Conservation (phyloP, 2,113 vertebrate genomes). For the Austrofundulus limnaeus region DNA sequence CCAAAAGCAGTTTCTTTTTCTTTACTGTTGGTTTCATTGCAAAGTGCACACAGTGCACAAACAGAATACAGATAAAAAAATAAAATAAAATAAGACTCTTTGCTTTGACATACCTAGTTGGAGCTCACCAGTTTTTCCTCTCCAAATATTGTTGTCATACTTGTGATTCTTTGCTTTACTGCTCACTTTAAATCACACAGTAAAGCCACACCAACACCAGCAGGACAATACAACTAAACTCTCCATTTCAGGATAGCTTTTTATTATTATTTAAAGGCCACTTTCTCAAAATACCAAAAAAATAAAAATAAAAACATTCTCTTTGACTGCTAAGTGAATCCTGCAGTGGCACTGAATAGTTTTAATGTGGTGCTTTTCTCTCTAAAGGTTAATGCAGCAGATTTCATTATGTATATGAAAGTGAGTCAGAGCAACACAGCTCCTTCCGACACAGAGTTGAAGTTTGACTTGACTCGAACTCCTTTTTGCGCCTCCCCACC, state of each 20-base stretch:
- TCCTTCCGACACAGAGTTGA: conserved; percentile 46
- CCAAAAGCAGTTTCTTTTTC: conserved; percentile 31
- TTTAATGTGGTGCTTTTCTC: conserved; percentile 38
- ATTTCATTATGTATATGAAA: conserved; percentile 63
- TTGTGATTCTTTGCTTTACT: conserved; percentile 38
- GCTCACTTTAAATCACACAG: conserved; percentile 41
- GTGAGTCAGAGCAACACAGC: conserved; percentile 28
- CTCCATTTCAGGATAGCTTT: conserved; percentile 40
- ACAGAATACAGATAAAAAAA: conserved; percentile 7
- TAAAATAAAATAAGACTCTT: conserved; percentile 23
- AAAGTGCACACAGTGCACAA: conserved; percentile 16
- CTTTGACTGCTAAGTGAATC: conserved; percentile 47
- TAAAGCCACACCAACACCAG: conserved; percentile 24
- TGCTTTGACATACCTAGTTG: conserved; percentile 20
- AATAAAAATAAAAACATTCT: conserved; percentile 28
- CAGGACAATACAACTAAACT: conserved; percentile 21
- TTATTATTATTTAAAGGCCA: conserved; percentile 26
- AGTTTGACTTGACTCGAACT: conserved; percentile 40
- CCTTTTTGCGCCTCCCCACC: background rate
- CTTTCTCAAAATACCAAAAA: conserved; percentile 26
- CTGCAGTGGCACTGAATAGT: conserved; percentile 41
- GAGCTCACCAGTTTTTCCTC: conserved; percentile 4
- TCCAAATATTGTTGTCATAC: conserved; percentile 27
- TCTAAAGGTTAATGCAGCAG: conserved; percentile 59
- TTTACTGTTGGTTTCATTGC: conserved; percentile 14